Evolutionary conservation across 1,140 invertebrate genomes (phyloP).

Genomic region (Glossosoma conforme): DNA sequence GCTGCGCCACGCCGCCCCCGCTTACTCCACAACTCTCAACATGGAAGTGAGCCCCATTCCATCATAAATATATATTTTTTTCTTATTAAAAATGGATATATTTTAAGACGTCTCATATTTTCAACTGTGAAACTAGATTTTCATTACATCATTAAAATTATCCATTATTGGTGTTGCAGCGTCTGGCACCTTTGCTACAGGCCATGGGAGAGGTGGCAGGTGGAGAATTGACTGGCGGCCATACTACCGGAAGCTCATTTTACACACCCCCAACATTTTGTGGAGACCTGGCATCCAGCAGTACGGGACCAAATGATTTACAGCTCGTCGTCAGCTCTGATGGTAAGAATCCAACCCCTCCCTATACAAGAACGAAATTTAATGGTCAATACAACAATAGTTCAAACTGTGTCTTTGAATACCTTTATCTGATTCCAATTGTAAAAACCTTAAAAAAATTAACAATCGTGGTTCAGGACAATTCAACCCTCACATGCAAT

Average conservation of each 20-base stretch:
- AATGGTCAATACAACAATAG: too few species aligned
- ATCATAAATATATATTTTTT: not conserved
- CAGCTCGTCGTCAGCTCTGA: constrained; percentile 24
- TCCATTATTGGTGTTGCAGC: constrained; percentile 6
- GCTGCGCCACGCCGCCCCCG: constrained; percentile 7
- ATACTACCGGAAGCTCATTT: constrained; percentile 1
- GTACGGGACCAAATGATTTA: constrained; percentile 13
- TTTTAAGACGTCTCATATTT: too few species aligned
- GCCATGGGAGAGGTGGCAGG: constrained; percentile 20
- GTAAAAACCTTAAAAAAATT: too few species aligned
- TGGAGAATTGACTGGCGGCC: constrained; percentile 10
- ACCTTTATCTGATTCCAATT: too few species aligned
- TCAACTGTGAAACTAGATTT: too few species aligned
- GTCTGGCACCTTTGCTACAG: constrained; percentile 20
- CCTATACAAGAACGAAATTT: too few species aligned
- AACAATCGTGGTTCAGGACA: too few species aligned
- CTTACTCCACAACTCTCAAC: constrained; percentile 5
- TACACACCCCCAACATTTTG: constrained; percentile 12
- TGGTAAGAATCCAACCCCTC: constrained; percentile 18
- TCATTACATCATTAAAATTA: too few species aligned
- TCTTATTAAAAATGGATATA: too few species aligned
- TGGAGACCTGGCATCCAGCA: constrained; percentile 19
- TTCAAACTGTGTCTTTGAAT: too few species aligned
- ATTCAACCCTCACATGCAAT: too few species aligned
- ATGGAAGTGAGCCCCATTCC: constrained; percentile 4